These are phyloP conservation scores for Engraulis encrasicolus DNA, from an alignment of 2,113 vertebrate species.

Conservation along the genomic window DNA sequence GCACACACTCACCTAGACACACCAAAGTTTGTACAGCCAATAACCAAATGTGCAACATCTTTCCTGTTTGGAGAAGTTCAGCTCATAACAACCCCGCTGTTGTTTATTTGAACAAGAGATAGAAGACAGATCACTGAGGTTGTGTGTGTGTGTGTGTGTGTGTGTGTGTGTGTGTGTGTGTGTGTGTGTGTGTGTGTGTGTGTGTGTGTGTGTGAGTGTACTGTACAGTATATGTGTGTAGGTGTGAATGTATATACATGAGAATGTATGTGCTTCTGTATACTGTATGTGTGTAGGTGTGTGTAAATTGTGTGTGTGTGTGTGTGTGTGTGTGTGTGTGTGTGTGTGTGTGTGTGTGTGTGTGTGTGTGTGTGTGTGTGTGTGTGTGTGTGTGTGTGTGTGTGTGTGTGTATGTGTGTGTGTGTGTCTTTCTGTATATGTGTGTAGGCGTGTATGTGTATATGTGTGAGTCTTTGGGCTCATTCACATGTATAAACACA, in stretches of 20 bases:
- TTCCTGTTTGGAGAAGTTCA: background rate
- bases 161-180: background rate
- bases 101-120: background rate
- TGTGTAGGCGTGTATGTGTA: background rate
- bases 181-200: background rate
- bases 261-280: background rate
- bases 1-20: too few relatives aligned
- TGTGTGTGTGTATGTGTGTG: background rate
- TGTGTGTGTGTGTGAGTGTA: background rate
- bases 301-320: too few relatives aligned
- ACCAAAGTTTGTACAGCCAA: constrained; percentile 4
- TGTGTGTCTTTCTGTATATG: too few relatives aligned
- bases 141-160: background rate
- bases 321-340: background rate
- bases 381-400: background rate
- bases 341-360: background rate
- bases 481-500: background rate
- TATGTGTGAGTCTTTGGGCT: background rate
- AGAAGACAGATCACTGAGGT: background rate
- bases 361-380: background rate
- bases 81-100: background rate
- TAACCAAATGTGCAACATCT: constrained; percentile 13
- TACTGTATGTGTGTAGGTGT: background rate
- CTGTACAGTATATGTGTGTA: background rate
- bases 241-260: background rate